These are phyloP conservation scores for Glaucomys volans DNA, from an alignment of 2,113 vertebrate genomes.

Conservation along the genomic window DNA sequence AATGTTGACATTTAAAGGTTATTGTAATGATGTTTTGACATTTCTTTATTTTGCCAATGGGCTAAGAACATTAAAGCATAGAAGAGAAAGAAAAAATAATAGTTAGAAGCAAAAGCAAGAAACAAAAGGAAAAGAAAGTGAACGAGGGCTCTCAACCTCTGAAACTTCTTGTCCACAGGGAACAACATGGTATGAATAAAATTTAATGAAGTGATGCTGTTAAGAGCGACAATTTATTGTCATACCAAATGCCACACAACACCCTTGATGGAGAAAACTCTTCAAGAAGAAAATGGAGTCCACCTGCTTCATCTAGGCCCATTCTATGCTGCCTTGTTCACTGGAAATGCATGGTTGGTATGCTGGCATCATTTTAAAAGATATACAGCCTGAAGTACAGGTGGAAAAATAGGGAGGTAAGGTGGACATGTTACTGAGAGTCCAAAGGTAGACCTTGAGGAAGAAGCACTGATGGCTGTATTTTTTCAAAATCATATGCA, in stretches of 20 bases:
- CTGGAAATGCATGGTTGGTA: not conserved
- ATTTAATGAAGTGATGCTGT: not conserved
- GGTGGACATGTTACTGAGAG: not conserved
- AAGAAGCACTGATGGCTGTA: too few species aligned
- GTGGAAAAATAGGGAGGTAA: not conserved
- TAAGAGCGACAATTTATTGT: not conserved
- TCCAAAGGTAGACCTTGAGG: not conserved
- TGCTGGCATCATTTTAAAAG: not conserved
- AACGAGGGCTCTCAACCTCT: not conserved
- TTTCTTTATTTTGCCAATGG: conserved; percentile 22
- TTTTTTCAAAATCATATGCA: too few species aligned
- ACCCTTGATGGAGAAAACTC: not conserved
- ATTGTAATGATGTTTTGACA: not conserved
- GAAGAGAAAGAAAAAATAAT: conserved; percentile 10
- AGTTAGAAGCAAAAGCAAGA: conserved; percentile 16
- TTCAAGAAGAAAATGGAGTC: not conserved
- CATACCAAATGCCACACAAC: not conserved
- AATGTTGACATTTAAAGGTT: conserved; percentile 71
- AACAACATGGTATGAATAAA: conserved; percentile 15
- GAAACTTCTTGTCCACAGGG: not conserved
- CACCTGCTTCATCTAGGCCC: not conserved
- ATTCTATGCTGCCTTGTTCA: not conserved
- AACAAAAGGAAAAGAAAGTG: not conserved
- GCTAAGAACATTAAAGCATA: not conserved
- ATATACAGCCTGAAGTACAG: not conserved